Conservation (phyloP, 1,140 invertebrate genomes). For the Ips typographus region DNA sequence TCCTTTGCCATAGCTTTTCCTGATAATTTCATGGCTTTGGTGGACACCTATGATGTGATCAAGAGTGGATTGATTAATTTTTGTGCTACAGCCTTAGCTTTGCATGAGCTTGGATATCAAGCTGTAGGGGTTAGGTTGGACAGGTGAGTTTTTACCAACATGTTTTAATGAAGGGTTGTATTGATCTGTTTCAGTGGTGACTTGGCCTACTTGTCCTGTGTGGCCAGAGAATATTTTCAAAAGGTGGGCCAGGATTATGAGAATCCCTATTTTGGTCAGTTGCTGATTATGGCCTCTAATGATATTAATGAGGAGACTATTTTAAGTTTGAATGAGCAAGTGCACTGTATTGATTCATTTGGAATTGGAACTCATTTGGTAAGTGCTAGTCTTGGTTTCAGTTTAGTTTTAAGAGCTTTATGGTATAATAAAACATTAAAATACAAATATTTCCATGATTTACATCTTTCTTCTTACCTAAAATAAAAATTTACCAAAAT, state of each 20-base stretch:
- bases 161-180: slow-evolving; percentile 1
- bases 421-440: too few species aligned
- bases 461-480: too few species aligned
- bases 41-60: slow-evolving; percentile 98
- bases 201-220: slow-evolving; percentile 90
- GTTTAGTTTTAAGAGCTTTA: too few species aligned
- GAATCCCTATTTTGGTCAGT: slow-evolving; percentile 82
- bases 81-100: slow-evolving; percentile 89
- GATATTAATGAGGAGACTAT: slow-evolving; percentile 99
- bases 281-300: slow-evolving; percentile 96
- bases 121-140: slow-evolving; percentile 93
- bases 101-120: slow-evolving; percentile 89
- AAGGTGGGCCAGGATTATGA: slow-evolving; percentile 75
- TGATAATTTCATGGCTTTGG: slow-evolving; percentile 88
- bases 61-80: slow-evolving; percentile 98
- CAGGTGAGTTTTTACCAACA: slow-evolving; percentile 17
- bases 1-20: slow-evolving; percentile 97
- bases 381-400: neutral
- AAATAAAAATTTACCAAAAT: too few species aligned
- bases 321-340: slow-evolving; percentile 95
- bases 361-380: slow-evolving; percentile 84
- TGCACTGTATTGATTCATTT: slow-evolving; percentile 94
- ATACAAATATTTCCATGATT: too few species aligned
- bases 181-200: slow-evolving; percentile 74
- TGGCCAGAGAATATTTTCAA: slow-evolving; percentile 78